Evolutionary conservation across 1,140 invertebrate species (phyloP).

Genomic region (Neodiprion fabricii): DNA sequence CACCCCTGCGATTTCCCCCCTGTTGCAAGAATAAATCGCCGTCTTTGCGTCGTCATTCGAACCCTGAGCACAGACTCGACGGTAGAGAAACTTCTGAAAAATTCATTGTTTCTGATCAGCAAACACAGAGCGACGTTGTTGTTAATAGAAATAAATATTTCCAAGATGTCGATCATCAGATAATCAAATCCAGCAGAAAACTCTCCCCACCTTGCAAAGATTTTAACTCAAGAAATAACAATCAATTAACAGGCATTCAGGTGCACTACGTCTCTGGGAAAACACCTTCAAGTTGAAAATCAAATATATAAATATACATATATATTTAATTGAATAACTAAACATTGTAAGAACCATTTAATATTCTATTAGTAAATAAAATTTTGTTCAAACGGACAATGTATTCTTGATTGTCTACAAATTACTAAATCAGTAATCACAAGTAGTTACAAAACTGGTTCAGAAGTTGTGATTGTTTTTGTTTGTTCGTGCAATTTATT

Average conservation of each 20-base stretch:
- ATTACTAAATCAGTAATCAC: too few species aligned
- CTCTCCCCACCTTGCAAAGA: slow-evolving; percentile 16
- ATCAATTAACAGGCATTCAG: neutral
- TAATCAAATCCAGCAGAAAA: slow-evolving; percentile 4
- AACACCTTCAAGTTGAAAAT: neutral
- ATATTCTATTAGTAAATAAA: too few species aligned
- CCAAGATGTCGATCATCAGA: neutral
- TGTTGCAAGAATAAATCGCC: neutral
- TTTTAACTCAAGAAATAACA: neutral
- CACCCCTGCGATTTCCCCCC: neutral
- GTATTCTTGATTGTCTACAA: too few species aligned
- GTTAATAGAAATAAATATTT: neutral
- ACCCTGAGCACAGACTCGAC: neutral
- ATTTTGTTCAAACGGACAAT: too few species aligned
- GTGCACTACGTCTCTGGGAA: neutral
- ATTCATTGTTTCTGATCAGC: neutral
- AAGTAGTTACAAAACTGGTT: too few species aligned
- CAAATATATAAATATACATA: neutral
- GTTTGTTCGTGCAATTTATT: too few species aligned
- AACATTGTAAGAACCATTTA: too few species aligned
- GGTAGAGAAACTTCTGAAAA: neutral
- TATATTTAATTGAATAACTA: neutral
- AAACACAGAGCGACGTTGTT: neutral
- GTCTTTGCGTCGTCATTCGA: neutral
- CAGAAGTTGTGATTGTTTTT: too few species aligned